Conservation (phyloP, 1,140 invertebrate genomes). For the Formica selysi region DNA sequence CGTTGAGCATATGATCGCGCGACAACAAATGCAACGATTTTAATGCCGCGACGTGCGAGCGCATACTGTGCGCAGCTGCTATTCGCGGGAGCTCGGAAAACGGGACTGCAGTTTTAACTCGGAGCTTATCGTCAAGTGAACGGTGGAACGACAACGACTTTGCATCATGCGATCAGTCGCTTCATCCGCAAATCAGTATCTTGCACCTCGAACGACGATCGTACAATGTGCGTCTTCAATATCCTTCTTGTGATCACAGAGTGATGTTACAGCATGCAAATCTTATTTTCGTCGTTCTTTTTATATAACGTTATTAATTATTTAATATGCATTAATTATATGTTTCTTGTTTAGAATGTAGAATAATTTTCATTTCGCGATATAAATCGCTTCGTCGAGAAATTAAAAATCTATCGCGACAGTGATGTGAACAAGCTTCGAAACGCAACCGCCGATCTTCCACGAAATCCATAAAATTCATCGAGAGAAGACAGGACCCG, state of each 20-base stretch:
- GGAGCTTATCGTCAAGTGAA: conserved; percentile 19
- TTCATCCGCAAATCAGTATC: background rate
- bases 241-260: background rate
- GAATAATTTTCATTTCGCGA: background rate
- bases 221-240: background rate
- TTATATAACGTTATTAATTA: too few species aligned
- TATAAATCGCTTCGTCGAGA: background rate
- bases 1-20: conserved; percentile 36
- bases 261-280: background rate
- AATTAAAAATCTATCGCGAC: background rate
- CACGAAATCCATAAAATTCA: conserved; percentile 27
- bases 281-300: background rate
- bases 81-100: conserved; percentile 19
- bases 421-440: conserved; percentile 8
- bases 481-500: conserved; percentile 7
- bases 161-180: background rate
- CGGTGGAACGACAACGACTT: background rate
- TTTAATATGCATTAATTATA: background rate
- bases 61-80: background rate
- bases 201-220: background rate
- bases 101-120: conserved; percentile 52
- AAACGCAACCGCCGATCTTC: background rate
- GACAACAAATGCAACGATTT: background rate
- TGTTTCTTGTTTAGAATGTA: background rate
- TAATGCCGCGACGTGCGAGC: background rate